Percentiles rank a stretch among this genome's conserved stretches.
Evolutionary conservation across 2,113 vertebrate species (phyloP).

Genomic region (Hypomesus transpacificus): DNA sequence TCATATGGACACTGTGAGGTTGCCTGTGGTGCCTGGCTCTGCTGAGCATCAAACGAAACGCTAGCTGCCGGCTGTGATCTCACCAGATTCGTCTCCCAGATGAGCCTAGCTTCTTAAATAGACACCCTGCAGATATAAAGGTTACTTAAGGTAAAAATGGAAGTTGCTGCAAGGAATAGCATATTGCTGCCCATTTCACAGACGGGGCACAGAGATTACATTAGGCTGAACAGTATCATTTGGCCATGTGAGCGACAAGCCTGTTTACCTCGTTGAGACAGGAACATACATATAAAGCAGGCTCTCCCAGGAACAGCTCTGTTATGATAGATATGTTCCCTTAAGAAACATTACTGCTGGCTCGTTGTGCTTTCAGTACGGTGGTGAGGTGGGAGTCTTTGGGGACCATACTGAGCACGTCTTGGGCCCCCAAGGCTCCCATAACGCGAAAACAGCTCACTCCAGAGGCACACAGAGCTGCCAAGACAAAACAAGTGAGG

Average conservation of each 20-base stretch:
- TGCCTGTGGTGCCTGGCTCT: neutral
- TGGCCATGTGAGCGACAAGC: neutral
- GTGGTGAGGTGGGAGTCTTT: constrained; percentile 13
- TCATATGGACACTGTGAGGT: neutral
- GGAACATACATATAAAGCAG: constrained; percentile 13
- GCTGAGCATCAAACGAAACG: neutral
- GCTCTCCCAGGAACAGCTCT: constrained; percentile 10
- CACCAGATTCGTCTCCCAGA: neutral
- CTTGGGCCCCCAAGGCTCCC: constrained; percentile 1
- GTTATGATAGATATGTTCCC: constrained; percentile 34
- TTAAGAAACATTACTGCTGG: constrained; percentile 29
- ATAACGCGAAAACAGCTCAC: constrained; percentile 43
- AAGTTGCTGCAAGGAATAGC: too few species aligned
- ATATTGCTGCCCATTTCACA: neutral
- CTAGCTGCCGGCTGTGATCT: neutral
- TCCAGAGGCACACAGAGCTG: constrained; percentile 23
- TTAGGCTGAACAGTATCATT: neutral
- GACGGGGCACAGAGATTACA: neutral
- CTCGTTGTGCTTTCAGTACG: constrained; percentile 10
- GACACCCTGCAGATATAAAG: neutral
- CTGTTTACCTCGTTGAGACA: constrained; percentile 10
- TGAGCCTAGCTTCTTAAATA: neutral
- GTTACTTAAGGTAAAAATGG: neutral
- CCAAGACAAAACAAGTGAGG: constrained; percentile 47
- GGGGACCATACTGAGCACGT: constrained; percentile 16